These are phyloP conservation scores for Aphrophora alni DNA, from an alignment of 2,888 invertebrate genomes.

Conservation along the genomic window DNA sequence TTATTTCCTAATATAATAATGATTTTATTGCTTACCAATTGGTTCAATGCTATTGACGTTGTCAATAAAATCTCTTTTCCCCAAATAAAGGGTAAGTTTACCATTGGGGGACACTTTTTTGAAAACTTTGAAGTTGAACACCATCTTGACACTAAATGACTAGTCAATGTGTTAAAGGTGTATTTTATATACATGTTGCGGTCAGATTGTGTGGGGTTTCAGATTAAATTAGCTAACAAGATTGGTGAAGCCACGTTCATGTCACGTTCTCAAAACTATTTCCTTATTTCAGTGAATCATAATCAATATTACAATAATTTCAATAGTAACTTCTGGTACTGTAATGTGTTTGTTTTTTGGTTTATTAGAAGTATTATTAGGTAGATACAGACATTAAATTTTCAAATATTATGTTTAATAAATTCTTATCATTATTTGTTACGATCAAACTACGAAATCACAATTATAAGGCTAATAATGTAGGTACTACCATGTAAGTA, in stretches of 20 bases:
- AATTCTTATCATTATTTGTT: too few relatives aligned
- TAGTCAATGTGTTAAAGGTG: not conserved
- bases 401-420: too few relatives aligned
- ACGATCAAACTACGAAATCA: too few relatives aligned
- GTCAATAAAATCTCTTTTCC: conserved; percentile 87
- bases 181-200: not conserved
- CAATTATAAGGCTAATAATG: too few relatives aligned
- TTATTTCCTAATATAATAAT: not conserved
- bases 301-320: not conserved
- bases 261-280: not conserved
- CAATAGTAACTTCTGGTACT: too few relatives aligned
- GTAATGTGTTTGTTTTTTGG: too few relatives aligned
- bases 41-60: conserved; percentile 86
- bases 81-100: conserved; percentile 84
- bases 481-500: too few relatives aligned
- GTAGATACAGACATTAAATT: too few relatives aligned
- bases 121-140: conserved; percentile 89
- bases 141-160: conserved; percentile 64
- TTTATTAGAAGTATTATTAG: too few relatives aligned
- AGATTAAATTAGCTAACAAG: not conserved
- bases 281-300: not conserved
- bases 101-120: conserved; percentile 91
- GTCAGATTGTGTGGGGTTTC: not conserved
- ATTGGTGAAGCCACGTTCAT: not conserved
- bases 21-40: conserved; percentile 67